Percentiles rank a stretch among this genome's conserved stretches.
phyloP scores from a whole-genome alignment of 2,797 vertebrate species.

The Onychomys torridus region DNA sequence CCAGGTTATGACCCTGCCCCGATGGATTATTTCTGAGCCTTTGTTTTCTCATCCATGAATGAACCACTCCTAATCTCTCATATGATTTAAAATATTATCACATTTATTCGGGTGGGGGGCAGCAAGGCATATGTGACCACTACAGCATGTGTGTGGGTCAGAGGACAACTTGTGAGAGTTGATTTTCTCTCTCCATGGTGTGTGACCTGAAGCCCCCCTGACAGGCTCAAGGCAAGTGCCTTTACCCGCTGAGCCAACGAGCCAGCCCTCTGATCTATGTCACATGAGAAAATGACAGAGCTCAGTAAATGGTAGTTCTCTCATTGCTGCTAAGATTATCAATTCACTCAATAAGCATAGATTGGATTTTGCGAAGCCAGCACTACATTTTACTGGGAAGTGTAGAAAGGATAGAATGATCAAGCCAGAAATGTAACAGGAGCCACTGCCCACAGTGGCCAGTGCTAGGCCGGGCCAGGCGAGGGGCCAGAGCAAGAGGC shows the following conservation, averaged over 20 bases:
- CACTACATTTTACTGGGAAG: too few species aligned
- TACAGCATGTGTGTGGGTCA: neutral
- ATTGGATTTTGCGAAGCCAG: neutral
- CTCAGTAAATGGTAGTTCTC: neutral
- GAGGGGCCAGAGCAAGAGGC: neutral
- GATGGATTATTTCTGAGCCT: neutral
- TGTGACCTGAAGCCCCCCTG: neutral
- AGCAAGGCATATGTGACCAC: neutral
- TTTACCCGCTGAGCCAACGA: neutral
- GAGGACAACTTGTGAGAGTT: neutral
- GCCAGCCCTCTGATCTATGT: neutral
- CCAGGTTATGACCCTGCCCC: neutral
- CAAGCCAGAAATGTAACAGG: neutral
- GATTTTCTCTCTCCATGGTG: neutral
- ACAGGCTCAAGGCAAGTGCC: neutral
- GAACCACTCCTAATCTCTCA: neutral
- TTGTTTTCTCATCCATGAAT: constrained; percentile 23
- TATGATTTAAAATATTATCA: neutral
- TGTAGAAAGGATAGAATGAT: neutral
- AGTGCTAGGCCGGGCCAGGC: neutral
- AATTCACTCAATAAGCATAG: neutral
- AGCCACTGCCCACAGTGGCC: neutral
- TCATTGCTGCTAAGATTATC: neutral
- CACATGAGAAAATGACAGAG: neutral
- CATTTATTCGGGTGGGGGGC: neutral